A percentile compares a stretch with the other conserved stretches of the same genome.
phyloP scores from a whole-genome alignment of 2,113 vertebrate species.

The Diglossa brunneiventris region DNA sequence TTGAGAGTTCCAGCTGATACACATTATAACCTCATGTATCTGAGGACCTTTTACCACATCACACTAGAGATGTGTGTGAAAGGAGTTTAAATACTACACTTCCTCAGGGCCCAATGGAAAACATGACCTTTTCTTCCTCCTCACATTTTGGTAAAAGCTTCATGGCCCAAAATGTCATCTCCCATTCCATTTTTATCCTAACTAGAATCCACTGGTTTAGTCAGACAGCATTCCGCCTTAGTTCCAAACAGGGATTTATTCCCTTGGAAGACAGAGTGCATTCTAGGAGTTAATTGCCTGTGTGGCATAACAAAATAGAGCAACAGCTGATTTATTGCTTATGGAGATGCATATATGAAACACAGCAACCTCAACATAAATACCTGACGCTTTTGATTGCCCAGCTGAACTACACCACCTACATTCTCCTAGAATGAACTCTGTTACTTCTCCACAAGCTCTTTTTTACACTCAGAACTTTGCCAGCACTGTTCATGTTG shows the following conservation, averaged over 20 bases:
- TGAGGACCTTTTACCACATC: background rate
- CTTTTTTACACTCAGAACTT: slow-evolving; percentile 54
- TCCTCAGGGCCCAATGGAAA: slow-evolving; percentile 13
- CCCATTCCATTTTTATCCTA: slow-evolving; percentile 4
- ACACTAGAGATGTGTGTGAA: background rate
- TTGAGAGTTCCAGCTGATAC: background rate
- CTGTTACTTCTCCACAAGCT: slow-evolving; percentile 31
- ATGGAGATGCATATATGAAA: background rate
- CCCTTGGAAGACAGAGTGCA: slow-evolving; percentile 11
- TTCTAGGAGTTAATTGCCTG: slow-evolving; percentile 21
- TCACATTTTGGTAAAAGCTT: background rate
- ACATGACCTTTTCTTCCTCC: background rate
- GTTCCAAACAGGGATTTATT: background rate
- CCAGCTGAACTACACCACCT: background rate
- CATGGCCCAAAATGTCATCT: background rate
- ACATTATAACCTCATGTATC: background rate
- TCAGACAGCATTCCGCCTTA: background rate
- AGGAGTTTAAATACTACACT: background rate
- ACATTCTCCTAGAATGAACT: slow-evolving; percentile 50
- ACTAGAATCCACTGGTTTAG: background rate
- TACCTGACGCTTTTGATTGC: background rate
- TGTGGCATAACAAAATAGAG: background rate
- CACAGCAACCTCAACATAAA: background rate
- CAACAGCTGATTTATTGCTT: background rate
- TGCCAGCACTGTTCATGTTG: slow-evolving; percentile 83